Evolutionary conservation across 2,113 vertebrate species (phyloP).

Genomic region (Porphyrio hochstetteri): DNA sequence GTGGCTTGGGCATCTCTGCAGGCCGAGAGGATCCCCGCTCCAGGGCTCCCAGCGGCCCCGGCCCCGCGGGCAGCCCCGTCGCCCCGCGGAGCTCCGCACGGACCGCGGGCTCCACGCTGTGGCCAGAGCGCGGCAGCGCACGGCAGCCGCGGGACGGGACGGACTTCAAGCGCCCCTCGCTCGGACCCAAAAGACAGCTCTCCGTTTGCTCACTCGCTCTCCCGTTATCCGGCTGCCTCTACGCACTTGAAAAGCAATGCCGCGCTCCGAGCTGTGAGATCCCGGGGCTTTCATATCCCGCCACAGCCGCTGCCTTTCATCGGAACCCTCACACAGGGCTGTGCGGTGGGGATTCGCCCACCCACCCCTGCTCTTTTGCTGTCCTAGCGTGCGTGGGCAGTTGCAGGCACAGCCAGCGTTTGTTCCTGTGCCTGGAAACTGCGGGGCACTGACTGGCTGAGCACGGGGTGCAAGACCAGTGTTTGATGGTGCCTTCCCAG

Average conservation of each 20-base stretch:
- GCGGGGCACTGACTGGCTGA: not conserved
- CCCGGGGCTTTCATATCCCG: not conserved
- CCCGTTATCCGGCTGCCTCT: accelerated
- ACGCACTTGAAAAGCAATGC: not conserved
- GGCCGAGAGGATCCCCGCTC: not conserved
- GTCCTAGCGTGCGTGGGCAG: accelerated
- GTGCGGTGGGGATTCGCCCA: not conserved
- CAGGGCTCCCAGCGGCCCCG: not conserved
- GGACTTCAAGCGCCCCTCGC: too few relatives aligned
- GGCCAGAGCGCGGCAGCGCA: not conserved
- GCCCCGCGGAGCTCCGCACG: not conserved
- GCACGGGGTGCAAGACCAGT: not conserved
- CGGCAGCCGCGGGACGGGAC: not conserved
- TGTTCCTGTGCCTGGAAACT: not conserved
- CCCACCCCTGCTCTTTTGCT: not conserved
- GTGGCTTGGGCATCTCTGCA: not conserved
- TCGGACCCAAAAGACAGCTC: not conserved
- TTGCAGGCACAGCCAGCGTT: not conserved
- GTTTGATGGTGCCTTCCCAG: not conserved
- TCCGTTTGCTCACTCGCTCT: not conserved
- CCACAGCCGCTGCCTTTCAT: not conserved
- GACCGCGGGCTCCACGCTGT: slow-evolving; percentile 47
- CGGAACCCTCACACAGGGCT: not conserved
- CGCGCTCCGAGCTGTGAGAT: not conserved
- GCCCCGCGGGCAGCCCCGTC: not conserved